Conservation (phyloP, 2,888 invertebrate species). For the Drosophila subquinaria region DNA sequence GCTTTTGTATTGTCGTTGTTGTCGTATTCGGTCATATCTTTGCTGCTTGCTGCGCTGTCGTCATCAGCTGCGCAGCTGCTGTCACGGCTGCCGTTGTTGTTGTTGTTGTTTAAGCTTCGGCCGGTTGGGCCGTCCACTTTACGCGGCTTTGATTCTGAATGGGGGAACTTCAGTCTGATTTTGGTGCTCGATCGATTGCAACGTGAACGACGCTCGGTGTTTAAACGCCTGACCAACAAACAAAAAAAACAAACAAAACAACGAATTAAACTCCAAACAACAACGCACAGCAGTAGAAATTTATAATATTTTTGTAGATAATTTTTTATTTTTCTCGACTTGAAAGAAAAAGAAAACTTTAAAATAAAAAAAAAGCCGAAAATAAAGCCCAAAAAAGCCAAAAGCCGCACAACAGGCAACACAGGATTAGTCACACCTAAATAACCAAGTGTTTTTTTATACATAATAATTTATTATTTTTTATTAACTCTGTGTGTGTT, state of each 20-base stretch:
- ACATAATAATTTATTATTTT: neutral
- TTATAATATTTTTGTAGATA: constrained; percentile 30
- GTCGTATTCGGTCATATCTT: constrained; percentile 83
- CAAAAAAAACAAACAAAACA: neutral
- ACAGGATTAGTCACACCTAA: constrained; percentile 73
- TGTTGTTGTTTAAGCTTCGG: constrained; percentile 63
- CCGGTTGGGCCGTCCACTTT: constrained; percentile 51
- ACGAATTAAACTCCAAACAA: constrained; percentile 44
- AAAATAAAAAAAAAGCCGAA: constrained; percentile 11
- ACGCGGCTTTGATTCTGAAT: constrained; percentile 78
- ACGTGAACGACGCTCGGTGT: constrained; percentile 81
- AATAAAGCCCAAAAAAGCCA: neutral
- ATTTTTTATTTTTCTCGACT: constrained; percentile 22
- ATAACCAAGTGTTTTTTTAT: constrained; percentile 46
- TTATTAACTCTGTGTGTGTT: constrained; percentile 19
- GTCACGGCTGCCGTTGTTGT: constrained; percentile 19
- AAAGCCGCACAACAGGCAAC: constrained; percentile 24
- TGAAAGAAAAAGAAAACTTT: neutral
- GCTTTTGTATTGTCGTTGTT: constrained; percentile 37
- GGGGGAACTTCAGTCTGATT: constrained; percentile 85
- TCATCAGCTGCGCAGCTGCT: constrained; percentile 59
- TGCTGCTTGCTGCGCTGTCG: constrained; percentile 51
- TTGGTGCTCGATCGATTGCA: constrained; percentile 86
- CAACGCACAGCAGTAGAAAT: constrained; percentile 21
- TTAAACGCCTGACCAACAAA: constrained; percentile 17